phyloP scores from a whole-genome alignment of 1,140 invertebrate genomes.

The Ceratina calcarata region DNA sequence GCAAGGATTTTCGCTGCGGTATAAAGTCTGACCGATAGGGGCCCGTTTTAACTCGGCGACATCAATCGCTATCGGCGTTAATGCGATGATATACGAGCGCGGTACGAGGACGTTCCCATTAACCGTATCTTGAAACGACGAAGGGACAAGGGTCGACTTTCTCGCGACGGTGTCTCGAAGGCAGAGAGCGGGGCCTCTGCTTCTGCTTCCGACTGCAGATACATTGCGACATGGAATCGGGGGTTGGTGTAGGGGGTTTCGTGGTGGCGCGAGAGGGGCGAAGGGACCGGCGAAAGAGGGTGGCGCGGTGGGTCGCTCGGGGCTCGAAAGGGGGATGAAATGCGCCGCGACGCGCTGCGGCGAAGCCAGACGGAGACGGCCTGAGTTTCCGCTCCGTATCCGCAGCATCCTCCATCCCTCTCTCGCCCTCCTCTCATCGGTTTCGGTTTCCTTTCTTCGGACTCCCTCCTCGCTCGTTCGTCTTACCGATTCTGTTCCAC shows the following conservation, averaged over 20 bases:
- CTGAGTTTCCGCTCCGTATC: slow-evolving; percentile 68
- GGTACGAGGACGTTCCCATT: too few species aligned
- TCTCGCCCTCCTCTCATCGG: neutral
- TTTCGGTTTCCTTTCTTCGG: slow-evolving; percentile 22
- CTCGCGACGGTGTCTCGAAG: slow-evolving; percentile 43
- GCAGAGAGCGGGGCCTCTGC: slow-evolving; percentile 49
- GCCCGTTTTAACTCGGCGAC: too few species aligned
- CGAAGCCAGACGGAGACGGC: slow-evolving; percentile 58
- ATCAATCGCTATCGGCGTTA: too few species aligned
- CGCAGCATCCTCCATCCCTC: slow-evolving; percentile 71
- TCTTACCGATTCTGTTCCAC: neutral
- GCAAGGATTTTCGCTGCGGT: too few species aligned
- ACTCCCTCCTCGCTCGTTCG: neutral
- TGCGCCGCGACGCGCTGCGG: slow-evolving; percentile 74
- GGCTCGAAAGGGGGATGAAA: slow-evolving; percentile 64
- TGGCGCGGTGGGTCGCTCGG: slow-evolving; percentile 43
- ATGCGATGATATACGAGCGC: too few species aligned
- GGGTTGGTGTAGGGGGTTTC: slow-evolving; percentile 64
- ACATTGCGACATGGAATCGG: slow-evolving; percentile 77
- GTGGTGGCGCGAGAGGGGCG: slow-evolving; percentile 53
- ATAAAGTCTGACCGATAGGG: too few species aligned
- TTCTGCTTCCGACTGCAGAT: slow-evolving; percentile 74
- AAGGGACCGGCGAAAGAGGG: slow-evolving; percentile 54
- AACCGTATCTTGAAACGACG: too few species aligned
- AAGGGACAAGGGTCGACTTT: slow-evolving; percentile 13